Evolutionary conservation across 2,113 vertebrate genomes (phyloP).

Genomic region (Centropus unirufus): DNA sequence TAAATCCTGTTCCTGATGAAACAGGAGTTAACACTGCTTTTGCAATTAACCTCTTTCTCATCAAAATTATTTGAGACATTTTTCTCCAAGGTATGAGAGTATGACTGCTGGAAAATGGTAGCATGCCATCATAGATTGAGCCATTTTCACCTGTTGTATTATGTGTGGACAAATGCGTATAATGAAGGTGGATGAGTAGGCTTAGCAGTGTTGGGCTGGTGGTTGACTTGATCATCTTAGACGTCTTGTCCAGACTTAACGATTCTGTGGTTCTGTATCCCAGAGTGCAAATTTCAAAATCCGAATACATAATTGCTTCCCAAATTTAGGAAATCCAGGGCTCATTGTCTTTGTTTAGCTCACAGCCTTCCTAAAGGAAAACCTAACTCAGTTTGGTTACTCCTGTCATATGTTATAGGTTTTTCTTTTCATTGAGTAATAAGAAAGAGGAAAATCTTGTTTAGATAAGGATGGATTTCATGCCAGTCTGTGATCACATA

Average conservation of each 20-base stretch:
- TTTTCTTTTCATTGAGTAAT: neutral
- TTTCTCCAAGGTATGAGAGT: accelerated
- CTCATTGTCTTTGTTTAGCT: neutral
- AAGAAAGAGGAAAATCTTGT: neutral
- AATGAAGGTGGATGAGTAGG: neutral
- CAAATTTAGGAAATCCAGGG: neutral
- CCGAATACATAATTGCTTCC: neutral
- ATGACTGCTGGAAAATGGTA: no score
- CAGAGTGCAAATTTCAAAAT: neutral
- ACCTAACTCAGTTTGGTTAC: neutral
- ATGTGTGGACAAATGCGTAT: neutral
- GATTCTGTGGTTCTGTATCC: no score
- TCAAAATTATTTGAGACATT: neutral
- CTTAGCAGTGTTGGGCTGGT: no score
- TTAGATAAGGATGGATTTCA: neutral
- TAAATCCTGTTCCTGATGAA: neutral
- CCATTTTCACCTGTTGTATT: neutral
- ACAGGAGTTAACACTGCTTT: neutral
- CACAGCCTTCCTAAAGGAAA: neutral
- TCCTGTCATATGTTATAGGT: neutral
- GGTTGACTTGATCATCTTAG: no score
- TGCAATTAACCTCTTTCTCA: neutral
- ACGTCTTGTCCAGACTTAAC: no score
- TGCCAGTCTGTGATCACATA: neutral
- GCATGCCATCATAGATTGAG: neutral